Evolutionary conservation across 2,888 invertebrate genomes (phyloP), one percentile per base, ranked within the genome.

Genomic region (Pterostichus madidus): DNA sequence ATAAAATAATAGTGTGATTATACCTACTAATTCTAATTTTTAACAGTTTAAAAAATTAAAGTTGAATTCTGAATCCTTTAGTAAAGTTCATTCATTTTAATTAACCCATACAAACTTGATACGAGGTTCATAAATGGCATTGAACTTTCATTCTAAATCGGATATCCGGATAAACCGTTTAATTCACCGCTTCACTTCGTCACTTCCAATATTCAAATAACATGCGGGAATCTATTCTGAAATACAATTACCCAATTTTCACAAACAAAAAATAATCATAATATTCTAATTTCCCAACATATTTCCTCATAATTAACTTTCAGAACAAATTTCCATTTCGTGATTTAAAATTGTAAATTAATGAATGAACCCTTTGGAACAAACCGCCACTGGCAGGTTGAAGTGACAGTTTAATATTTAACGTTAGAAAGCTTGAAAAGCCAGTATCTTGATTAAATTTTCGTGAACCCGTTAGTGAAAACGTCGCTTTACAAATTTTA

Each of bases 351-450:
- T 35, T 32, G 10, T n/a, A 2, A 10, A 35, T 31, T 59, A 64
- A n/a, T 35, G 64, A 64, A 35, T 35, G 5, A 39, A 64, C 64
- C 32, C 35, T n/a, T n/a, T n/a, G n/a, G 11, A 49, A 2, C 49
- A 10, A 49, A 49, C 5, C 49, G 31, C 64, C 64, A 13, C 59
- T 49, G 11, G 31, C 24, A 59, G 5, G 7, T 31, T 59, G 59
- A 31, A 35, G 13, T 64, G 64, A 64, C 64, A 64, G 64, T 64
- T 64, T 35, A 59, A 35, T 64, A 64, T 35, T 64, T 64, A 64
- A 64, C 64, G 49, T 32, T 31, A 32, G 64, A 2, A 64, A 31
- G 32, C 32, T 24, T 39, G 49, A 13, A 49, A 49, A 49, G 49
- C 49, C 49, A 49, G 61, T 64, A 13, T 64, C 35, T 35, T 64